Evolutionary conservation across 2,888 invertebrate genomes (phyloP), one percentile per base, ranked within the genome.

Genomic region (Philhelius pedissequus): DNA sequence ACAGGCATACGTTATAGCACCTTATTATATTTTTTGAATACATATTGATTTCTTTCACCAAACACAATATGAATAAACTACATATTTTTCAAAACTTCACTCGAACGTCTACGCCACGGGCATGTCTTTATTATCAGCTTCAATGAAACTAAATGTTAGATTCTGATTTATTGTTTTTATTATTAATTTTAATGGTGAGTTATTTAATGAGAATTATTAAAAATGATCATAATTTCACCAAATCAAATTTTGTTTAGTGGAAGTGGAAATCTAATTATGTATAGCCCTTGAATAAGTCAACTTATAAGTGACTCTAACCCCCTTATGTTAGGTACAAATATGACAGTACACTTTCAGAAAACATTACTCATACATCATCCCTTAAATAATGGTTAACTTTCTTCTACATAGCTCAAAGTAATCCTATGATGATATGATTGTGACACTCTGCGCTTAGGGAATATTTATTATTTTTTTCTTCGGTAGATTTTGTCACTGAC

Each of bases 391-490:
- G 45, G 60, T 58, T 20, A 52, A 71, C 60, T 54, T 62, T 40
- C 32, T 9, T 66, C 58, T 22, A n/a, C n/a, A n/a, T n/a, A 18
- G 9, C 45, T 64, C 35, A 45, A 64, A 64, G 64, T 70, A 70
- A 62, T 62, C 8, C 27, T 2, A 7, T 22, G 69, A 6, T 58
- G 56, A 60, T 71, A 48, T 81, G 76, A 56, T 68, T 68, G 18
- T 84, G 75, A 79, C 74, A 75, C 48, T 30, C 13, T 64, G 58
- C 40, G 75, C 45, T 58, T 27, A 13, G 52, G 45, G 79, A 68
- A 70, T 84, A 84, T 84, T 79, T 84, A 79, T 84, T 71, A 68
- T 43, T 66, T 77, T 68, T 52, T 69, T 52, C 35, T 50, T 40
- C 4, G 9, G 5, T 60, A 73, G 73, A 69, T 62, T 79, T 52